Percentiles rank a stretch among this genome's conserved stretches.
Conservation (phyloP, 2,113 vertebrate species). For the Cavia aperea region DNA sequence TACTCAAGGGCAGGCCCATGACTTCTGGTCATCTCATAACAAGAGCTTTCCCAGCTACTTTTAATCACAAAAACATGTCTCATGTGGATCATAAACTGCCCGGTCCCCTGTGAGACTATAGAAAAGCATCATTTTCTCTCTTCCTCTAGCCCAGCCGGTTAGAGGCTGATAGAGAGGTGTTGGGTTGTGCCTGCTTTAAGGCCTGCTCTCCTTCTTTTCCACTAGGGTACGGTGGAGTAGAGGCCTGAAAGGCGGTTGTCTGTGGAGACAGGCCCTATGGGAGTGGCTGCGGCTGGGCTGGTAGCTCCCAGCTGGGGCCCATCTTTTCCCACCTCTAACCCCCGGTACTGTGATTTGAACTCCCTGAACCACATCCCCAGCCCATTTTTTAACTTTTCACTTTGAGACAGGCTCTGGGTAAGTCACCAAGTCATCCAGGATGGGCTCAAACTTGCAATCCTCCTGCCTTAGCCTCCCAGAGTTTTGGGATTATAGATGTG, state of each 20-base stretch:
- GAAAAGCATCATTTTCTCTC: too few species aligned
- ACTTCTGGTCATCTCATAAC: background rate
- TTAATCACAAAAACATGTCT: background rate
- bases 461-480: background rate
- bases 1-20: background rate
- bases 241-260: background rate
- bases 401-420: background rate
- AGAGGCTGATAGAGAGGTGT: background rate
- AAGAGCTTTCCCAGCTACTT: slow-evolving; percentile 23
- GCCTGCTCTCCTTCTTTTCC: background rate
- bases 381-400: background rate
- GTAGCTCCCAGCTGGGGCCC: rapidly evolving
- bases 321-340: background rate
- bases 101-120: background rate
- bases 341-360: background rate
- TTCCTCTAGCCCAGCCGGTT: rapidly evolving
- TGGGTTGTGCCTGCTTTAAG: background rate
- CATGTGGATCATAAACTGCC: background rate
- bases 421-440: background rate
- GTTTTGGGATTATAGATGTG: background rate
- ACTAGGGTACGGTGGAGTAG: background rate
- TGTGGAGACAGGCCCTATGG: background rate
- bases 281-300: background rate
- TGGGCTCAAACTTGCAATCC: background rate
- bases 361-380: background rate